phyloP scores from a whole-genome alignment of 2,888 invertebrate genomes.

The Drosophila prolongata region DNA sequence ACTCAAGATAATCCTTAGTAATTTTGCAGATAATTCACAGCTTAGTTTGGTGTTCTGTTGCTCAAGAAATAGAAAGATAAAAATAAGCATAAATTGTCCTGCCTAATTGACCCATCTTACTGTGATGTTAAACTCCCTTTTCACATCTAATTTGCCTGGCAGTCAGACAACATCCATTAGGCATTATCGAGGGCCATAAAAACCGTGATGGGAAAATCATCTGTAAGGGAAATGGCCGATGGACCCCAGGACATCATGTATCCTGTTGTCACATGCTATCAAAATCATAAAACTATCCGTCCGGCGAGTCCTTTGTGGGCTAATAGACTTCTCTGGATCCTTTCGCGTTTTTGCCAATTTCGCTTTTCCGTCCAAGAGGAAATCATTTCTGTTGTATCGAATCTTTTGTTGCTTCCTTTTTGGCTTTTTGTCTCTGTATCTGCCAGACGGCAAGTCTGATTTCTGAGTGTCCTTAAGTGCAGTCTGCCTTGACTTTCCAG shows the following conservation, averaged over 20 bases:
- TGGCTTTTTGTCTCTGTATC: constrained; percentile 51
- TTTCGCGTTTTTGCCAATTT: constrained; percentile 66
- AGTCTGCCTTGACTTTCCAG: constrained; percentile 49
- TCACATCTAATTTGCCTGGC: constrained; percentile 62
- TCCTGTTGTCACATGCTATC: constrained; percentile 71
- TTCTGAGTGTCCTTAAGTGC: constrained; percentile 65
- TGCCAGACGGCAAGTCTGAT: constrained; percentile 39
- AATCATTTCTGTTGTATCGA: constrained; percentile 80
- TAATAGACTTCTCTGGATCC: constrained; percentile 69
- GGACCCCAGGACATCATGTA: constrained; percentile 50
- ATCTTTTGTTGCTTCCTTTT: constrained; percentile 72
- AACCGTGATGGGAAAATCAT: constrained; percentile 38
- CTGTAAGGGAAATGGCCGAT: constrained; percentile 33
- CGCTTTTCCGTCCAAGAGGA: constrained; percentile 66
- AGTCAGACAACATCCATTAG: constrained; percentile 57
- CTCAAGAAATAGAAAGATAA: constrained; percentile 27
- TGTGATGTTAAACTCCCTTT: constrained; percentile 30
- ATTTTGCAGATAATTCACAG: constrained; percentile 42
- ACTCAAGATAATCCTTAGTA: constrained; percentile 39
- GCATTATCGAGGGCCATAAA: constrained; percentile 56
- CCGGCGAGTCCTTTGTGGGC: constrained; percentile 66
- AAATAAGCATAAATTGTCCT: constrained; percentile 50
- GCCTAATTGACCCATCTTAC: constrained; percentile 57
- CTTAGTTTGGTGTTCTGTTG: constrained; percentile 3
- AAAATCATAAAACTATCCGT: constrained; percentile 79